phyloP scores from a whole-genome alignment of 1,140 invertebrate genomes.

The Platorchestia sp. region DNA sequence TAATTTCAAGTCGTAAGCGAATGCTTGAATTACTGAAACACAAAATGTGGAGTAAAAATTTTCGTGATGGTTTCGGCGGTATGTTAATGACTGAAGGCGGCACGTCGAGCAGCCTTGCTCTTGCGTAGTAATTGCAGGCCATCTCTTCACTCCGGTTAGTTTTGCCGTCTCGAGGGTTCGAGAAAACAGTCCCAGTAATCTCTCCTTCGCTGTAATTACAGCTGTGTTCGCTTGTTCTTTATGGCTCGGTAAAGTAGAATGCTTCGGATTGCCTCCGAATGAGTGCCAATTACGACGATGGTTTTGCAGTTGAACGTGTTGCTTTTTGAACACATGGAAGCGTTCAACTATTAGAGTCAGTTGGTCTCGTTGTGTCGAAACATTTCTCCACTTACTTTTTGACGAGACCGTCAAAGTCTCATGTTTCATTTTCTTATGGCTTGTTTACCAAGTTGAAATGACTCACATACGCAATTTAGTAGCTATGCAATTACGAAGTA shows the following conservation, averaged over 20 bases:
- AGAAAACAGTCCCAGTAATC: not conserved
- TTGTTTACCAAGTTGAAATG: not conserved
- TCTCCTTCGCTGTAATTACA: not conserved
- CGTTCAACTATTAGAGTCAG: not conserved
- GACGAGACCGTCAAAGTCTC: not conserved
- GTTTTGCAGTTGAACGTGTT: not conserved
- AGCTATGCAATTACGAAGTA: not conserved
- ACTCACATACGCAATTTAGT: not conserved
- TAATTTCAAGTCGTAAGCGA: not conserved
- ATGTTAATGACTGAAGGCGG: not conserved
- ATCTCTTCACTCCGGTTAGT: not conserved
- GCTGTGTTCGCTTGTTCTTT: not conserved
- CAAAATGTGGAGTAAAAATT: not conserved
- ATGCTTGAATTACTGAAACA: not conserved
- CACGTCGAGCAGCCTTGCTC: not conserved
- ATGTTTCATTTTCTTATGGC: not conserved
- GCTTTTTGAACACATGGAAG: not conserved
- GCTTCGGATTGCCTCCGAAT: not conserved
- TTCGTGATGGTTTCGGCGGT: not conserved
- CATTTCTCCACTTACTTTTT: not conserved
- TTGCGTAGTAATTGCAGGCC: not conserved
- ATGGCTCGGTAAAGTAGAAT: slow-evolving; percentile 3
- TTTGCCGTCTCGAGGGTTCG: not conserved
- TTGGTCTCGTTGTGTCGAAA: not conserved
- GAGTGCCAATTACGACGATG: not conserved